Conservation (phyloP, 1,140 invertebrate species). For the Parasteatoda tepidariorum region DNA sequence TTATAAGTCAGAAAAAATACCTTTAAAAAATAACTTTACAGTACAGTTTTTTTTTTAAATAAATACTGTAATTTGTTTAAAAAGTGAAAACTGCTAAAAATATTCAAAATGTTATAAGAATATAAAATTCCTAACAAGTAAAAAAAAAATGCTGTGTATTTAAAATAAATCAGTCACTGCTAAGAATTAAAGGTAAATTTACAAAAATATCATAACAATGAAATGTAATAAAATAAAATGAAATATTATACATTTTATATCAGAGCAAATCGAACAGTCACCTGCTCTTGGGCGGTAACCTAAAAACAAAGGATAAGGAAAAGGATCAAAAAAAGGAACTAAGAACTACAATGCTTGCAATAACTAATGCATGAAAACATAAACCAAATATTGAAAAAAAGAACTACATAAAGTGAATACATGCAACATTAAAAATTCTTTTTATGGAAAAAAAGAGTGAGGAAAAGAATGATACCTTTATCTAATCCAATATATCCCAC, state of each 20-base stretch:
- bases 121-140: no score
- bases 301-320: conserved; percentile 56
- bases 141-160: no score
- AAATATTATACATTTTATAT: background rate
- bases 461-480: conserved; percentile 30
- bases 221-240: background rate
- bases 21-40: no score
- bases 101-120: no score
- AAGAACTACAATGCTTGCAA: background rate
- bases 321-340: conserved; percentile 16
- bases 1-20: no score
- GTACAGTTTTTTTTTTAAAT: no score
- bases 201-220: background rate
- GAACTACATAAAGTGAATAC: no score
- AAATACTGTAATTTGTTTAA: no score
- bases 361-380: background rate
- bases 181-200: background rate
- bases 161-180: no score
- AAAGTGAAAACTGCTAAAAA: no score
- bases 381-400: background rate
- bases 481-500: conserved; percentile 27
- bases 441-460: background rate
- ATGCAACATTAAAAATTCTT: no score
- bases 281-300: conserved; percentile 37
- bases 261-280: conserved; percentile 38